Evolutionary conservation across 35 echinoderm and acorn worm species (phyloP).

Genomic region (Apostichopus parvimensis): DNA sequence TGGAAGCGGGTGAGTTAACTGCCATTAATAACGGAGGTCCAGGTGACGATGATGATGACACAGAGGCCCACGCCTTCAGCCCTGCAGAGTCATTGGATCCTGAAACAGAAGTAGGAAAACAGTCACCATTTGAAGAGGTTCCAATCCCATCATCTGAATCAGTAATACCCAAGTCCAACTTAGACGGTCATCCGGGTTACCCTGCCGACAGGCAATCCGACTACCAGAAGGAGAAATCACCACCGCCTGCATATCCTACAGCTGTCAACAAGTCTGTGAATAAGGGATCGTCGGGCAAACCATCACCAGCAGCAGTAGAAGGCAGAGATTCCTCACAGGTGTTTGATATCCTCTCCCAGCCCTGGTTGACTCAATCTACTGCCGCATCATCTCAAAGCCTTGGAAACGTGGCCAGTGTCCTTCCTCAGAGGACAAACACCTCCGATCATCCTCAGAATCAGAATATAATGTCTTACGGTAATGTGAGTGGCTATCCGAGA

Average conservation of each 20-base stretch:
- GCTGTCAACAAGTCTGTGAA: neutral
- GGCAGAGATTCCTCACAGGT: conserved; percentile 2
- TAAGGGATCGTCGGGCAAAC: neutral
- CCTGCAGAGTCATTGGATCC: conserved; percentile 3
- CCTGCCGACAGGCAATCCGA: neutral
- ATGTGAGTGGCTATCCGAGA: neutral
- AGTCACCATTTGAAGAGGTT: conserved; percentile 8
- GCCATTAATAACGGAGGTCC: neutral
- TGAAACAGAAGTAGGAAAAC: neutral
- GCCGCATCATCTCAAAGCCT: conserved; percentile 1
- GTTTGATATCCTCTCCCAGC: conserved; percentile 56
- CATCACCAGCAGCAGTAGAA: neutral
- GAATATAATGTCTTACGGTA: neutral
- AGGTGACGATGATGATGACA: conserved; percentile 19
- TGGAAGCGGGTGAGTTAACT: neutral
- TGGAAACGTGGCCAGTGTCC: neutral
- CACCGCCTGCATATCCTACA: conserved; percentile 20
- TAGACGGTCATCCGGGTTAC: neutral
- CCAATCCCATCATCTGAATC: neutral
- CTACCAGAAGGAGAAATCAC: neutral
- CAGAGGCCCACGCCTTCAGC: conserved; percentile 45
- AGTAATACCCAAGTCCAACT: neutral
- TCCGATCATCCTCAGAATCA: conserved; percentile 15
- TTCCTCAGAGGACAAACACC: conserved; percentile 2
- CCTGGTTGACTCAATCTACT: conserved; percentile 26